A percentile compares a stretch with the other conserved stretches of the same genome.
Evolutionary conservation across 2,797 vertebrate genomes (phyloP).

Genomic region (Brachymystax lenok): DNA sequence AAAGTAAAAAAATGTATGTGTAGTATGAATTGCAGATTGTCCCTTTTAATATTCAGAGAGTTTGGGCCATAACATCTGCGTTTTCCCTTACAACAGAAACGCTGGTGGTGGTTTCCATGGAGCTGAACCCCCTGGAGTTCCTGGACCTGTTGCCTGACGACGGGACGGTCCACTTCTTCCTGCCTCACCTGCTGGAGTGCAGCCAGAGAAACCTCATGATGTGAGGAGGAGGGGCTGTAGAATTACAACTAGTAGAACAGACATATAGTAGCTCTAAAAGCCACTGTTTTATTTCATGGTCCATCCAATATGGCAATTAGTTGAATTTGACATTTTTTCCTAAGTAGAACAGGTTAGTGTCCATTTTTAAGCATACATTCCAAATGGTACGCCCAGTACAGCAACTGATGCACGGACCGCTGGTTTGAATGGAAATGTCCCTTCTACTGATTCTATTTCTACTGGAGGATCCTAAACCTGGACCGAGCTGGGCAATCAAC

Average conservation of each 20-base stretch:
- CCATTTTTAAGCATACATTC: background rate
- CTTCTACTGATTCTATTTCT: background rate
- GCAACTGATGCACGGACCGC: no score
- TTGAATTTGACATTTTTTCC: background rate
- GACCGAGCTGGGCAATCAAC: no score
- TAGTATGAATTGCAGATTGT: background rate
- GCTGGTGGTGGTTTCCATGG: constrained; percentile 80
- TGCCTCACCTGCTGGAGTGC: constrained; percentile 89
- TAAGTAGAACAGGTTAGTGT: background rate
- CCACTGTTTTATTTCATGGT: background rate
- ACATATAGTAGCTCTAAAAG: background rate
- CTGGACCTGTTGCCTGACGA: constrained; percentile 91
- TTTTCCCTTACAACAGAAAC: constrained; percentile 79
- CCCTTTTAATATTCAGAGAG: no score
- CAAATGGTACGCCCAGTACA: background rate
- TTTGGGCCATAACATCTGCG: background rate
- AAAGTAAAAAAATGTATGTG: background rate
- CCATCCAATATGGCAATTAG: background rate
- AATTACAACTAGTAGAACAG: background rate
- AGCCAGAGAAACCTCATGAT: constrained; percentile 78
- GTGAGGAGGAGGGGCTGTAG: constrained; percentile 49
- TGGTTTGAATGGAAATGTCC: background rate
- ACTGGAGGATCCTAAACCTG: no score
- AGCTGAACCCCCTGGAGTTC: constrained; percentile 86
- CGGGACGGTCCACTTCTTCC: constrained; percentile 87